These are phyloP conservation scores for Drosophila histrio DNA, from an alignment of 2,888 invertebrate species.

Conservation along the genomic window DNA sequence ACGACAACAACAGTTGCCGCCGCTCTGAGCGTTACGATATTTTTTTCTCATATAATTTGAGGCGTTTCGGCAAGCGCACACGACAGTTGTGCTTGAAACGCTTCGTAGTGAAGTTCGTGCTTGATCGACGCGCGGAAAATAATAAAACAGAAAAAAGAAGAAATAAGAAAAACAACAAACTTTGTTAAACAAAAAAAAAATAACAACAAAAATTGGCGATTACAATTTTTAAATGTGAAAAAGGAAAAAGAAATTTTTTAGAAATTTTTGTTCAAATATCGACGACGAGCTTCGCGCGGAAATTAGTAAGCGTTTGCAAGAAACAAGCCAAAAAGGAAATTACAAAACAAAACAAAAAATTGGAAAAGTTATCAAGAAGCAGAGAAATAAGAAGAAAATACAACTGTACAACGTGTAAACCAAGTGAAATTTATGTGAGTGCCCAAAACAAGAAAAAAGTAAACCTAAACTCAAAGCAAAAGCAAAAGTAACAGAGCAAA, in stretches of 20 bases:
- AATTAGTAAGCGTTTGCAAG: conserved; percentile 78
- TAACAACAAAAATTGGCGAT: conserved; percentile 31
- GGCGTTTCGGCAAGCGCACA: conserved; percentile 59
- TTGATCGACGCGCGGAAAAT: conserved; percentile 53
- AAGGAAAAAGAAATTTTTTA: conserved; percentile 64
- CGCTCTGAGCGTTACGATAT: conserved; percentile 18
- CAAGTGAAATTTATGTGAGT: conserved; percentile 65
- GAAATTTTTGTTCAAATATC: conserved; percentile 52
- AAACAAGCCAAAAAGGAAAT: conserved; percentile 60
- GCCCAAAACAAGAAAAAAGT: conserved; percentile 19
- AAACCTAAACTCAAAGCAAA: conserved; percentile 19
- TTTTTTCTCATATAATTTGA: conserved; percentile 64
- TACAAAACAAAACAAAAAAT: conserved; percentile 40
- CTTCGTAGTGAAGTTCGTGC: conserved; percentile 82
- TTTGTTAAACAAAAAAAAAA: conserved; percentile 27
- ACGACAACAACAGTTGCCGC: conserved; percentile 30
- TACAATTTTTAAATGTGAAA: conserved; percentile 27
- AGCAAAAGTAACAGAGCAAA: conserved; percentile 24
- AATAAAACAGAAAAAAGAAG: conserved; percentile 27
- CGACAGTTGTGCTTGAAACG: conserved; percentile 83
- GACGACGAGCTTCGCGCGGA: conserved; percentile 67
- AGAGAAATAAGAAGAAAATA: conserved; percentile 29
- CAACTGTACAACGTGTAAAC: conserved; percentile 51
- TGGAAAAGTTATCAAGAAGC: conserved; percentile 33
- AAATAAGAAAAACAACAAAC: conserved; percentile 20